A percentile compares a stretch with the other conserved stretches of the same genome.
phyloP scores from a whole-genome alignment of 2,888 invertebrate genomes.

The Dasysyrphus tricinctus region DNA sequence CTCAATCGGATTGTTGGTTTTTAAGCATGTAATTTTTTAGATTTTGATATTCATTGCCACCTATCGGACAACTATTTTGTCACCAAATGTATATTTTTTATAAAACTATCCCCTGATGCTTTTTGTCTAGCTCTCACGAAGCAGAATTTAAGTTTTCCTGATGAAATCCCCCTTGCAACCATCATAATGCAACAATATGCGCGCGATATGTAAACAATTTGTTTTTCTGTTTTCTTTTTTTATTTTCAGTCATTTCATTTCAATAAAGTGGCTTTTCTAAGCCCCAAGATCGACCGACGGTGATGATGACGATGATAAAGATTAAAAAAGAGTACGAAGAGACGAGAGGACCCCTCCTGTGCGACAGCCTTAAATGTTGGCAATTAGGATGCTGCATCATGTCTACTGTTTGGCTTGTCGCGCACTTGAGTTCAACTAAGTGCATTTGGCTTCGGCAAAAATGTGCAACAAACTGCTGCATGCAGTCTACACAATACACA shows the following conservation, averaged over 20 bases:
- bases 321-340: conserved; percentile 32
- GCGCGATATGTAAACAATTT: conserved; percentile 80
- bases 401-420: conserved; percentile 65
- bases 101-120: too few species aligned
- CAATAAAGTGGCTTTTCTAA: conserved; percentile 28
- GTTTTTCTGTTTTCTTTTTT: conserved; percentile 77
- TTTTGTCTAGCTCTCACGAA: too few species aligned
- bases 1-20: too few species aligned
- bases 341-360: conserved; percentile 77
- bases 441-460: conserved; percentile 55
- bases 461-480: conserved; percentile 61
- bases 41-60: too few species aligned
- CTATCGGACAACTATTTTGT: too few species aligned
- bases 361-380: conserved; percentile 74
- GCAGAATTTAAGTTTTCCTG: neutral
- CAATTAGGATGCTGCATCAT: conserved; percentile 74
- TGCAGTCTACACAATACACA: conserved; percentile 9
- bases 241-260: neutral
- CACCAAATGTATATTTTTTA: too few species aligned
- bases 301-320: conserved; percentile 55
- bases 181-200: conserved; percentile 59
- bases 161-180: conserved; percentile 25
- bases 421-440: conserved; percentile 66
- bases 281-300: conserved; percentile 57
- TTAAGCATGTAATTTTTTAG: too few species aligned